A percentile compares a stretch with the other conserved stretches of the same genome.
Evolutionary conservation across 2,888 invertebrate species (phyloP).

Genomic region (Epirrita christyi): DNA sequence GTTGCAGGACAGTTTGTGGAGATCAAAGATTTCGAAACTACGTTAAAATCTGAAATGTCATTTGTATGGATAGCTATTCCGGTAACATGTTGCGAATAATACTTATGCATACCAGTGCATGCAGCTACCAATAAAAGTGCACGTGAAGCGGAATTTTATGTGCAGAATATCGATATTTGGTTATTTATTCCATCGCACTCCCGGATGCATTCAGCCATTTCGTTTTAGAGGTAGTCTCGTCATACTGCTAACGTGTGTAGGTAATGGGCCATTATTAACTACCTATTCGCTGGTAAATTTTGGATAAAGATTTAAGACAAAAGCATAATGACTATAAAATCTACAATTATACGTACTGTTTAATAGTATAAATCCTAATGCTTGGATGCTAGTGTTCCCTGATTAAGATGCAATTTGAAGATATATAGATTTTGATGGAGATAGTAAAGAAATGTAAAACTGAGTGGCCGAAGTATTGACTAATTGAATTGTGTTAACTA

Average conservation of each 20-base stretch:
- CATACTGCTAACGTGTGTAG: slow-evolving; percentile 6
- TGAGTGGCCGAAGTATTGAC: neutral
- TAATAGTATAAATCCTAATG: too few species aligned
- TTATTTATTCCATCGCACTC: slow-evolving; percentile 21
- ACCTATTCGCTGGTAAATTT: neutral
- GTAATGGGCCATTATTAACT: neutral
- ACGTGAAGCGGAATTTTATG: slow-evolving; percentile 21
- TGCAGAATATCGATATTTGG: slow-evolving; percentile 22
- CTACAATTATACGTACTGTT: too few species aligned
- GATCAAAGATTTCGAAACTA: slow-evolving; percentile 48
- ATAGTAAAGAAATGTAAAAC: too few species aligned
- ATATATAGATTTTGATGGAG: too few species aligned
- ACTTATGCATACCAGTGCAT: slow-evolving; percentile 13
- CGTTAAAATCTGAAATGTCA: slow-evolving; percentile 48
- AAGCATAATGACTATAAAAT: too few species aligned
- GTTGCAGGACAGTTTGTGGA: slow-evolving; percentile 45
- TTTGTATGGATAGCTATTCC: slow-evolving; percentile 27
- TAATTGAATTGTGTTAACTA: slow-evolving; percentile 1
- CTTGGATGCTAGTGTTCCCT: too few species aligned
- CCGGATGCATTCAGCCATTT: slow-evolving; percentile 17
- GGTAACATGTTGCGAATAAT: slow-evolving; percentile 26
- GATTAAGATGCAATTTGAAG: too few species aligned
- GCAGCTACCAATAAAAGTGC: slow-evolving; percentile 16
- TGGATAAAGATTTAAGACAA: neutral
- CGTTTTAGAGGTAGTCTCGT: slow-evolving; percentile 15